Percentiles rank a stretch among this genome's conserved stretches.
phyloP scores from a whole-genome alignment of 1,140 invertebrate genomes.

The Habropoda laboriosa region DNA sequence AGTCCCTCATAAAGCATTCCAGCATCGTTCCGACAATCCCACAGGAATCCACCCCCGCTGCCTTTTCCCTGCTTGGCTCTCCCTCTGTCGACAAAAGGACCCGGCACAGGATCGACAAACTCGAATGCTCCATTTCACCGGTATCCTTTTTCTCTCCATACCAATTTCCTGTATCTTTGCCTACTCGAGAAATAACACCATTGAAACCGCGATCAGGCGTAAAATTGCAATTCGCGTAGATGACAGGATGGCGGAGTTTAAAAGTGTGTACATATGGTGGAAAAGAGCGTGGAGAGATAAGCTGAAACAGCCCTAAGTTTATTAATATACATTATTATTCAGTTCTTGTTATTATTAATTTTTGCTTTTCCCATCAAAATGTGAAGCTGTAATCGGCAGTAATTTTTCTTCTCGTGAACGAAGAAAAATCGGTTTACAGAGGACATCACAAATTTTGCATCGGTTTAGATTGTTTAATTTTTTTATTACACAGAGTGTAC shows the following conservation, averaged over 20 bases:
- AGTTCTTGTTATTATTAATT: too few relatives aligned
- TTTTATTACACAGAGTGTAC: too few relatives aligned
- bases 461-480: too few relatives aligned
- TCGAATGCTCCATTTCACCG: constrained; percentile 42
- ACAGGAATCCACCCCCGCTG: constrained; percentile 73
- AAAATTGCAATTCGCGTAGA: constrained; percentile 35
- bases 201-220: constrained; percentile 36
- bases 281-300: too few relatives aligned
- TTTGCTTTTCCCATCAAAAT: too few relatives aligned
- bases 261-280: neutral
- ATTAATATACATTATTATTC: too few relatives aligned
- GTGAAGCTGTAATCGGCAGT: too few relatives aligned
- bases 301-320: too few relatives aligned
- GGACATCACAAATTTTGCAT: too few relatives aligned
- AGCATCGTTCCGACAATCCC: constrained; percentile 76
- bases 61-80: constrained; percentile 55
- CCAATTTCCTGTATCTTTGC: constrained; percentile 46
- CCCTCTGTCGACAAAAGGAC: constrained; percentile 49
- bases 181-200: constrained; percentile 49
- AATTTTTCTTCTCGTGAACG: too few relatives aligned
- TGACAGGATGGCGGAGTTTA: neutral
- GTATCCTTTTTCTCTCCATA: constrained; percentile 42
- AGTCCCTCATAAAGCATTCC: constrained; percentile 79
- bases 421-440: too few relatives aligned
- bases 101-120: constrained; percentile 47